Conservation (phyloP, 2,888 invertebrate species). For the Mesorhabditis spiculigera region DNA sequence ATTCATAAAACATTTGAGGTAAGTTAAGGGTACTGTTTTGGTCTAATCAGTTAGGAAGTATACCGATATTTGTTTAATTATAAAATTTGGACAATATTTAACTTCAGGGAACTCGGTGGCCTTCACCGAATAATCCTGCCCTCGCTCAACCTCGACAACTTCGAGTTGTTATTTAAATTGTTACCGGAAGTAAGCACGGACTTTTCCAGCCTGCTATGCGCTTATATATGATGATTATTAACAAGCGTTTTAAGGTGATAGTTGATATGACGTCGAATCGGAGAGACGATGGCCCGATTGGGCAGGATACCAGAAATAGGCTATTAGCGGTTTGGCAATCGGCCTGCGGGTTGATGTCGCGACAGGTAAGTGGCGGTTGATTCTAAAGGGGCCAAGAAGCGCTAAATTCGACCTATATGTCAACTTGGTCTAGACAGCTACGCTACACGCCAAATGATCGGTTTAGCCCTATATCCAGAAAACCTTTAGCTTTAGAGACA, state of each 20-base stretch:
- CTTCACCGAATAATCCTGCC: slow-evolving; percentile 3
- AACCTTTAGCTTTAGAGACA: no score
- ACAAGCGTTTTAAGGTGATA: background rate
- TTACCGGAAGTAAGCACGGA: no score
- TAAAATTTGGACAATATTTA: background rate
- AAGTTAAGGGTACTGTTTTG: background rate
- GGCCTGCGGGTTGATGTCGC: background rate
- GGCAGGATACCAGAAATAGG: background rate
- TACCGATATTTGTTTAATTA: background rate
- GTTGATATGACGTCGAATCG: background rate
- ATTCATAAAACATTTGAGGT: background rate
- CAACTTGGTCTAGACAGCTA: no score
- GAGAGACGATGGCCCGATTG: background rate
- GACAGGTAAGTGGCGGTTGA: background rate
- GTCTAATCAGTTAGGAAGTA: background rate
- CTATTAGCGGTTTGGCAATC: background rate
- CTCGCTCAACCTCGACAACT: slow-evolving; percentile 4
- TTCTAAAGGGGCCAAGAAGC: no score
- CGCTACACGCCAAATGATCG: no score
- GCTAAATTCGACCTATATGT: no score
- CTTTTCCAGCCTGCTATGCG: no score
- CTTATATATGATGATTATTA: no score
- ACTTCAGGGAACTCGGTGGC: slow-evolving; percentile 2
- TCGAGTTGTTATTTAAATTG: slow-evolving; percentile 1
- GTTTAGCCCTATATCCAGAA: no score